These are phyloP conservation scores for Eilema sororculum DNA, from an alignment of 2,888 invertebrate species.

Conservation along the genomic window DNA sequence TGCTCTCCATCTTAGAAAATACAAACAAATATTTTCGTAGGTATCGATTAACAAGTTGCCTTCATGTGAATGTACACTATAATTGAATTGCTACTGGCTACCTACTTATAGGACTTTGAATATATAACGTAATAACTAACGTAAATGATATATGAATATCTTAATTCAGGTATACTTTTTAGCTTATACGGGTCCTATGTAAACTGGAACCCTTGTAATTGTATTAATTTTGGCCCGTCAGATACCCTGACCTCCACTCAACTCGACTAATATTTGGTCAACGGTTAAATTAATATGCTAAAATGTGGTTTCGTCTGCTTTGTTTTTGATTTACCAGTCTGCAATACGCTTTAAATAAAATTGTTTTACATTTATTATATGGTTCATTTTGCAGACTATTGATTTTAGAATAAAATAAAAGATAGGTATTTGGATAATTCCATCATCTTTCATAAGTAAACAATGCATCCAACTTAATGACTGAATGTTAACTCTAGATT, in stretches of 20 bases:
- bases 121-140: neutral
- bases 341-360: neutral
- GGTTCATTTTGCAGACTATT: neutral
- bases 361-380: neutral
- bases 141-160: conserved; percentile 11
- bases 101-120: neutral
- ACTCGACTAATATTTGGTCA: conserved; percentile 35
- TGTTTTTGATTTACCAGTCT: conserved; percentile 28
- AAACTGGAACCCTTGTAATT: conserved; percentile 43
- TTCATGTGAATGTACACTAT: too few species aligned
- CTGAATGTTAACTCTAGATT: too few species aligned
- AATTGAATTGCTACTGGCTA: neutral
- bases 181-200: conserved; percentile 26
- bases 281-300: conserved; percentile 34
- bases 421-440: too few species aligned
- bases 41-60: too few species aligned
- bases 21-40: too few species aligned
- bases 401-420: neutral
- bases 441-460: too few species aligned
- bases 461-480: too few species aligned
- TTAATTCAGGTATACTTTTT: conserved; percentile 25
- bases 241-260: conserved; percentile 26
- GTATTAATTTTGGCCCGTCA: conserved; percentile 33
- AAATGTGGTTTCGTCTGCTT: conserved; percentile 28
- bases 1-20: too few species aligned